These are phyloP conservation scores for Idaea dimidiata DNA, from an alignment of 2,888 invertebrate genomes.

Conservation along the genomic window DNA sequence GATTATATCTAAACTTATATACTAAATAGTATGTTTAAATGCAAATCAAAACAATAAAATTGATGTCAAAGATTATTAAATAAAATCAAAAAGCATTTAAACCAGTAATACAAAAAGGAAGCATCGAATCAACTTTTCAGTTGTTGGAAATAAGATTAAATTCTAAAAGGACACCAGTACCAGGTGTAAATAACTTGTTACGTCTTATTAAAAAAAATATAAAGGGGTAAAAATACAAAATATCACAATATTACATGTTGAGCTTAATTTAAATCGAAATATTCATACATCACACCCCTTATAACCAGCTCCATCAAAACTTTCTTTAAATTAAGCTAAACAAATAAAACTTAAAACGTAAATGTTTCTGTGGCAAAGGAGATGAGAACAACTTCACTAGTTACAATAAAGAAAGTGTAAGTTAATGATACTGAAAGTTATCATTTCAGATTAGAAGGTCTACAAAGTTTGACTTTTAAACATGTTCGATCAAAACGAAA, in stretches of 20 bases:
- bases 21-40: slow-evolving; percentile 64
- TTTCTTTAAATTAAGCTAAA: slow-evolving; percentile 76
- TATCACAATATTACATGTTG: slow-evolving; percentile 81
- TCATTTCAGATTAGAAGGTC: no score
- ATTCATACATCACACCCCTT: slow-evolving; percentile 41
- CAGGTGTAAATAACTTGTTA: slow-evolving; percentile 55
- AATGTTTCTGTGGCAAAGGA: slow-evolving; percentile 39
- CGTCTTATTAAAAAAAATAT: slow-evolving; percentile 55
- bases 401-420: slow-evolving; percentile 39
- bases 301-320: slow-evolving; percentile 41
- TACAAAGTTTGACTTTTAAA: no score
- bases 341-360: slow-evolving; percentile 57
- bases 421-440: no score
- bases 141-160: slow-evolving; percentile 30
- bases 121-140: slow-evolving; percentile 58
- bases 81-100: slow-evolving; percentile 68
- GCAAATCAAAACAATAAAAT: slow-evolving; percentile 63
- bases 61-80: slow-evolving; percentile 22
- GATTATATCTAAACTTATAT: slow-evolving; percentile 56
- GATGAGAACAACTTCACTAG: slow-evolving; percentile 36
- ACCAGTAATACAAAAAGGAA: slow-evolving; percentile 68
- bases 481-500: no score
- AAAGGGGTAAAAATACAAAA: slow-evolving; percentile 76
- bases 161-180: slow-evolving; percentile 54
- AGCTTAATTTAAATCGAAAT: slow-evolving; percentile 76